phyloP scores from a whole-genome alignment of 2,797 vertebrate species.

The Falco rusticolus region DNA sequence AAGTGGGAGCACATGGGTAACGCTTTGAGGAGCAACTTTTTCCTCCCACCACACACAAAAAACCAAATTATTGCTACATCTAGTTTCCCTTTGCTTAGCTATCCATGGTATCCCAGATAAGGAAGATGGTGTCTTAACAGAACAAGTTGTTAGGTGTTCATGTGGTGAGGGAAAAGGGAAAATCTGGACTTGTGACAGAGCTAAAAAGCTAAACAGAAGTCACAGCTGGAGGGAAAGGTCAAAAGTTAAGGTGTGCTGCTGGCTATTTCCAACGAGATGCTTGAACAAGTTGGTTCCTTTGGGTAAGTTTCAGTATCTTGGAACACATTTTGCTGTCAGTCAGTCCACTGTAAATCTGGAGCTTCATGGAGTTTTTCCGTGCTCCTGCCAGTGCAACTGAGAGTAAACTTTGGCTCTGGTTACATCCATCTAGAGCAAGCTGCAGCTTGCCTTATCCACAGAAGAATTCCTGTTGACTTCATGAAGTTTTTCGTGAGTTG shows the following conservation, averaged over 20 bases:
- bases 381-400: background rate
- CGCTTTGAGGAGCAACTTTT: background rate
- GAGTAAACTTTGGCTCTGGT: constrained; percentile 15
- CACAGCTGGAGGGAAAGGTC: background rate
- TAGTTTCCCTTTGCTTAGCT: background rate
- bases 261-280: background rate
- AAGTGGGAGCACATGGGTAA: background rate
- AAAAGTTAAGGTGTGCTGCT: background rate
- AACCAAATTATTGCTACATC: background rate
- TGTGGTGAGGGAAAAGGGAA: background rate
- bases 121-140: background rate
- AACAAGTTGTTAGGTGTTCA: background rate
- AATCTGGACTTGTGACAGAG: background rate
- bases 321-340: background rate
- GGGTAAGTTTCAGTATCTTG: background rate
- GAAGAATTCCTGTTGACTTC: constrained; percentile 15
- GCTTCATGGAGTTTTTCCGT: background rate
- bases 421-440: constrained; percentile 28
- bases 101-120: background rate
- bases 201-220: constrained; percentile 12
- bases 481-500: background rate
- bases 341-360: constrained; percentile 3
- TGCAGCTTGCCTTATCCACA: constrained; percentile 12
- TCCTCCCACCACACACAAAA: background rate
- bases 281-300: background rate